Percentiles rank a stretch among this genome's conserved stretches.
Conservation (phyloP, 2,797 vertebrate genomes). For the Mallotus villosus region DNA sequence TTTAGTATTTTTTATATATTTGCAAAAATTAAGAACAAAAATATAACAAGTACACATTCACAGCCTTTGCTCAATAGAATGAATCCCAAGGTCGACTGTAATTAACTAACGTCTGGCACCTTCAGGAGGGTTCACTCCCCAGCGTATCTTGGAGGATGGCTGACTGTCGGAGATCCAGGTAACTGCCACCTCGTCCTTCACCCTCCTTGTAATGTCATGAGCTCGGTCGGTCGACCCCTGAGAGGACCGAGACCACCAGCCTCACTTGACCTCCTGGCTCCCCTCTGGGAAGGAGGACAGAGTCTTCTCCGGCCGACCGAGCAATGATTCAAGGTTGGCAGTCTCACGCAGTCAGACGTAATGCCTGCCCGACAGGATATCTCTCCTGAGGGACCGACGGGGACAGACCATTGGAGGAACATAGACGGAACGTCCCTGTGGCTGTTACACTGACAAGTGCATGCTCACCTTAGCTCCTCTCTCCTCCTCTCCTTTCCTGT, state of each 20-base stretch:
- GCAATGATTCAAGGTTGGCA: constrained; percentile 71
- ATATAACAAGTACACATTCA: too few species aligned
- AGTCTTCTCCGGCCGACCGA: constrained; percentile 63
- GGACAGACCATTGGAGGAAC: constrained; percentile 62
- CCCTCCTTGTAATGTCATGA: background rate
- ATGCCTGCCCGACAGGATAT: constrained; percentile 66
- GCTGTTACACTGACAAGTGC: background rate
- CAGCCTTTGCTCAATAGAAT: too few species aligned
- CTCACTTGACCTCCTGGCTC: background rate
- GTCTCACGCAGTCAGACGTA: constrained; percentile 62
- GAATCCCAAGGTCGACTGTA: background rate
- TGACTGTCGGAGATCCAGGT: background rate
- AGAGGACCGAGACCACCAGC: background rate
- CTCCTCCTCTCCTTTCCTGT: background rate
- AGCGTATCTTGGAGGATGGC: background rate
- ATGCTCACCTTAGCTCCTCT: background rate
- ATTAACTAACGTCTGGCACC: background rate
- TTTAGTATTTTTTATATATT: too few species aligned
- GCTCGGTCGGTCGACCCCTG: background rate
- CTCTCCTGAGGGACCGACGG: constrained; percentile 68
- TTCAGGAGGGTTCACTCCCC: too few species aligned
- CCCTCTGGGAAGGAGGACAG: constrained; percentile 45
- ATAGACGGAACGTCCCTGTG: background rate
- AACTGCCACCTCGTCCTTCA: constrained; percentile 27
- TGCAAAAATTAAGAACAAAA: too few species aligned